Evolutionary conservation across 2,888 invertebrate species (phyloP).

Genomic region (Zaprionus bogoriensis): DNA sequence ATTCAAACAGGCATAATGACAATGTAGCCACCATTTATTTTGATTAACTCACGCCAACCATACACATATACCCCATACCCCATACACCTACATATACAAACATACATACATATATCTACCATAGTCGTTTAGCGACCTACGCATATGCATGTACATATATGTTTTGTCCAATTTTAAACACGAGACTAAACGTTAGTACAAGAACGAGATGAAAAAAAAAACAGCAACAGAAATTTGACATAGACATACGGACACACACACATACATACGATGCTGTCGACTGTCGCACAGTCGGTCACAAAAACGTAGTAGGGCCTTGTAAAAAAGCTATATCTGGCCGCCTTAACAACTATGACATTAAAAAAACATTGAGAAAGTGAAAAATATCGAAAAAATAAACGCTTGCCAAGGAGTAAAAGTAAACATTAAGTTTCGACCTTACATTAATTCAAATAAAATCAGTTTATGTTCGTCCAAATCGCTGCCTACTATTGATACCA

Average conservation of each 20-base stretch:
- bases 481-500: slow-evolving; percentile 15
- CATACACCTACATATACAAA: slow-evolving; percentile 5
- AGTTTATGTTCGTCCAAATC: slow-evolving; percentile 63
- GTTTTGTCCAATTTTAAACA: slow-evolving; percentile 67
- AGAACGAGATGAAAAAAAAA: slow-evolving; percentile 21
- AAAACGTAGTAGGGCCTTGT: slow-evolving; percentile 37
- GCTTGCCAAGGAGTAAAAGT: slow-evolving; percentile 66
- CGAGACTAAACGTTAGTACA: slow-evolving; percentile 52
- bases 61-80: slow-evolving; percentile 15
- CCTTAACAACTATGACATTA: slow-evolving; percentile 30
- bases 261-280: too few species aligned
- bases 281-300: slow-evolving; percentile 33
- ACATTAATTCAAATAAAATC: slow-evolving; percentile 40
- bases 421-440: slow-evolving; percentile 63
- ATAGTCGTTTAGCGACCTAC: slow-evolving; percentile 40
- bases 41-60: slow-evolving; percentile 28
- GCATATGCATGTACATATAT: slow-evolving; percentile 44
- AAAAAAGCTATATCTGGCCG: slow-evolving; percentile 55
- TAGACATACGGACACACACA: slow-evolving; percentile 30
- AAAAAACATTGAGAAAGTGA: slow-evolving; percentile 36
- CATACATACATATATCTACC: slow-evolving; percentile 14
- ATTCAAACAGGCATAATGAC: slow-evolving; percentile 56
- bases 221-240: slow-evolving; percentile 26
- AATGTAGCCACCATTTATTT: slow-evolving; percentile 52
- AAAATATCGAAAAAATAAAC: slow-evolving; percentile 41